Conservation (phyloP, 2,888 invertebrate species). For the Sussaba pulchella region DNA sequence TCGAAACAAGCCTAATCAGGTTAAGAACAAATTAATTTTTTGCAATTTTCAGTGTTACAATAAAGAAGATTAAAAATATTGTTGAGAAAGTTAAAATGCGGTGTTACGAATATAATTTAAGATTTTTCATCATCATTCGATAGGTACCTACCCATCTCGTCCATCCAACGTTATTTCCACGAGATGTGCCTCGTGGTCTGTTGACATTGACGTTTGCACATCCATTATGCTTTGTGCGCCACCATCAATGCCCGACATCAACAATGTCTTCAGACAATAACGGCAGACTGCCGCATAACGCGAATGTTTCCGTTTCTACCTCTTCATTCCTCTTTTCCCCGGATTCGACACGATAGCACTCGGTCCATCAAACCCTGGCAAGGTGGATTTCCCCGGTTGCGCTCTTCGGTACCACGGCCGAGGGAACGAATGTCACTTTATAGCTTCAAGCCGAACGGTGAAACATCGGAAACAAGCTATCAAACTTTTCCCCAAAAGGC, state of each 20-base stretch:
- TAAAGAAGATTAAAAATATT: not conserved
- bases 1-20: too few relatives aligned
- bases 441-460: constrained; percentile 67
- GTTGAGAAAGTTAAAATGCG: not conserved
- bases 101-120: not conserved
- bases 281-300: constrained; percentile 20
- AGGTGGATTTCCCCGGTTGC: constrained; percentile 67
- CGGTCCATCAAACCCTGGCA: constrained; percentile 77
- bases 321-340: constrained; percentile 9
- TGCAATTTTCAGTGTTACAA: not conserved
- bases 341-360: constrained; percentile 64
- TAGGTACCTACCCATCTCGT: constrained; percentile 74
- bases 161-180: constrained; percentile 77
- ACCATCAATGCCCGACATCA: constrained; percentile 17
- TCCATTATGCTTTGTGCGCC: constrained; percentile 65
- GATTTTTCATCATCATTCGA: constrained; percentile 40
- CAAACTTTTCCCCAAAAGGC: constrained; percentile 69
- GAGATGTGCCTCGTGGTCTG: constrained; percentile 69
- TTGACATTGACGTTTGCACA: constrained; percentile 72
- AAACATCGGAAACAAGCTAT: constrained; percentile 67
- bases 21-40: too few relatives aligned
- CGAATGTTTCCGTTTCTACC: constrained; percentile 13
- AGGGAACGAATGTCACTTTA: constrained; percentile 75
- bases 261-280: constrained; percentile 26
- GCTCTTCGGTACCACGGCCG: constrained; percentile 50